These are phyloP conservation scores for Zaprionus lachaisei DNA, from an alignment of 1,140 invertebrate species.

Conservation along the genomic window DNA sequence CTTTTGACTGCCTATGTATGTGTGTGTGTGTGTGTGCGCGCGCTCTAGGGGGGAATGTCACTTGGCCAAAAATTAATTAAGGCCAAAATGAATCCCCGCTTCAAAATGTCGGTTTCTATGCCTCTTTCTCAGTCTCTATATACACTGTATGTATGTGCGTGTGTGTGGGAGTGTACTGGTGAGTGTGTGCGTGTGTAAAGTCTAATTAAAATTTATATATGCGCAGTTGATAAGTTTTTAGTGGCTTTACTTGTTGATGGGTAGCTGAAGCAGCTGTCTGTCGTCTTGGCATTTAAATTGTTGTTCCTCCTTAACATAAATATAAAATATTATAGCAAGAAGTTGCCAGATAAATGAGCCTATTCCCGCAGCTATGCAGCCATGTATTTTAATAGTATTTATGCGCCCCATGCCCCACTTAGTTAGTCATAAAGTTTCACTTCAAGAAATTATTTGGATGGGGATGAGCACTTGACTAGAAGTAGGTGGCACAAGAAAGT, in stretches of 20 bases:
- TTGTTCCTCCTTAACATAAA: conserved; percentile 13
- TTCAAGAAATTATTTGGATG: neutral
- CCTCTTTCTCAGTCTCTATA: conserved; percentile 7
- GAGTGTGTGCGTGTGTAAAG: conserved; percentile 44
- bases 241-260: conserved; percentile 64
- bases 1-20: neutral
- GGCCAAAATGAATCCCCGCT: conserved; percentile 55
- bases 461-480: neutral
- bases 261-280: conserved; percentile 31
- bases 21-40: conserved; percentile 1
- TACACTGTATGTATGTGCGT: neutral
- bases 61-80: conserved; percentile 82
- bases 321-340: conserved; percentile 12
- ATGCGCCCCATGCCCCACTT: neutral
- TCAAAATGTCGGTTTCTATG: conserved; percentile 51
- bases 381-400: conserved; percentile 11
- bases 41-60: conserved; percentile 55
- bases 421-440: conserved; percentile 11
- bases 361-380: conserved; percentile 2
- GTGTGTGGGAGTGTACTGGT: conserved; percentile 18
- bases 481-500: neutral
- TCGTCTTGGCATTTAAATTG: conserved; percentile 19
- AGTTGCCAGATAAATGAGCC: conserved; percentile 4
- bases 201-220: conserved; percentile 82
- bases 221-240: conserved; percentile 79